phyloP scores from a whole-genome alignment of 2,797 vertebrate species.

The Betta splendens region DNA sequence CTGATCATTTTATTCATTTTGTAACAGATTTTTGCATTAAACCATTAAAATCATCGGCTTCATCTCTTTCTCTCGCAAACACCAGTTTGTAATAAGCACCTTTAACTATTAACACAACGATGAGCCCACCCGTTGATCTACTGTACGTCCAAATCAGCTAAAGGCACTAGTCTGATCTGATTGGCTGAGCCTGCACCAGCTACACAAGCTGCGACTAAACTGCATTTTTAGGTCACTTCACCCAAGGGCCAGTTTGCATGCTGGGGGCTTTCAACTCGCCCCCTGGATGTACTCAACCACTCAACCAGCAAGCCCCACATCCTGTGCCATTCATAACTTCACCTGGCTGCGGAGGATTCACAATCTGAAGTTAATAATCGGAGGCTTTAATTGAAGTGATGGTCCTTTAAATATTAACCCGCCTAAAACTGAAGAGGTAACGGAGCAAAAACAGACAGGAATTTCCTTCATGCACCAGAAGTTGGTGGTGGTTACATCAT shows the following conservation, averaged over 20 bases:
- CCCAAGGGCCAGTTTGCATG: conserved; percentile 49
- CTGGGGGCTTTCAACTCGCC: conserved; percentile 60
- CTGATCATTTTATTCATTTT: conserved; percentile 27
- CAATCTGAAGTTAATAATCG: neutral
- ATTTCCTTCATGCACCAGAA: conserved; percentile 68
- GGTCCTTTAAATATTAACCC: conserved; percentile 10
- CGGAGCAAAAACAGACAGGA: conserved; percentile 60
- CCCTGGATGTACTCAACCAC: conserved; percentile 55
- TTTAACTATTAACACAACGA: conserved; percentile 39
- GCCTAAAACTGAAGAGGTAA: conserved; percentile 36
- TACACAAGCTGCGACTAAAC: conserved; percentile 59
- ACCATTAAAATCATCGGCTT: conserved; percentile 31
- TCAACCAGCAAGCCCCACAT: conserved; percentile 50
- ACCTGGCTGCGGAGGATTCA: neutral
- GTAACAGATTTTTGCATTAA: conserved; percentile 64
- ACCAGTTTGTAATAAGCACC: conserved; percentile 12
- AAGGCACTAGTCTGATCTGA: conserved; percentile 56
- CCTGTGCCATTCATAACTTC: conserved; percentile 61
- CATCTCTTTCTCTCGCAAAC: conserved; percentile 10
- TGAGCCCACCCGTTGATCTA: conserved; percentile 57
- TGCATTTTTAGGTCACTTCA: conserved; percentile 71
- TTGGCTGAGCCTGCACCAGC: conserved; percentile 57
- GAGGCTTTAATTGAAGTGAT: neutral
- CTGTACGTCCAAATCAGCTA: conserved; percentile 33
- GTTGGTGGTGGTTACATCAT: conserved; percentile 63